Conservation (phyloP, 2,797 vertebrate species). For the Smutsia temminckii region DNA sequence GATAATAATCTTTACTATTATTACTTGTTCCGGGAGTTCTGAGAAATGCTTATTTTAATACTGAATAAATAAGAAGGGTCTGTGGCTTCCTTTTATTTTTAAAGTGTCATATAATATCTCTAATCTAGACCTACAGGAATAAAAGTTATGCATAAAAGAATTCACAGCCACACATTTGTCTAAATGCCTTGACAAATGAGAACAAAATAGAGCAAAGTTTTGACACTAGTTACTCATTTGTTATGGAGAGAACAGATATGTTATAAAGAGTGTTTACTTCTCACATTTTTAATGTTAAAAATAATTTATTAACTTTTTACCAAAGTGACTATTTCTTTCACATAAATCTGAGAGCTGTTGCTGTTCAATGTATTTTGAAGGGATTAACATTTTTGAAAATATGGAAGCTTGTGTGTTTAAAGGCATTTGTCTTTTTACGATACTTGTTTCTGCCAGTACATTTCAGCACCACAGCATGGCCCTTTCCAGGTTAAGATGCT, state of each 20-base stretch:
- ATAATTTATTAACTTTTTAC: not conserved
- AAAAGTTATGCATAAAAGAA: not conserved
- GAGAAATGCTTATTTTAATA: not conserved
- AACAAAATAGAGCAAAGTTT: not conserved
- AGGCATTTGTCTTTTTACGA: slow-evolving; percentile 38
- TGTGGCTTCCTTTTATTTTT: not conserved
- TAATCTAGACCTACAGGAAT: not conserved
- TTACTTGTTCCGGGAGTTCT: not conserved
- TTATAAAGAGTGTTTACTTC: not conserved
- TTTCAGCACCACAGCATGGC: slow-evolving; percentile 21
- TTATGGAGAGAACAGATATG: not conserved
- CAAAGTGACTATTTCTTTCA: not conserved
- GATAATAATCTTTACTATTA: not conserved
- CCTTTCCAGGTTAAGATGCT: not conserved
- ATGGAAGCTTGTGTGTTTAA: not conserved
- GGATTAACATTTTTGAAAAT: slow-evolving; percentile 30
- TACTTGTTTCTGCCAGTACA: not conserved
- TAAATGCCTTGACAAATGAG: not conserved
- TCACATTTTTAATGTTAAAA: not conserved
- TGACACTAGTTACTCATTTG: not conserved
- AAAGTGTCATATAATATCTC: not conserved
- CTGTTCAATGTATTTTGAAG: slow-evolving; percentile 23
- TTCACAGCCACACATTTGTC: not conserved
- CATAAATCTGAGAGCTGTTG: slow-evolving; percentile 3
- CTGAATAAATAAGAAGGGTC: not conserved